Conservation (phyloP, 1,140 invertebrate species). For the Nephila pilipes region DNA sequence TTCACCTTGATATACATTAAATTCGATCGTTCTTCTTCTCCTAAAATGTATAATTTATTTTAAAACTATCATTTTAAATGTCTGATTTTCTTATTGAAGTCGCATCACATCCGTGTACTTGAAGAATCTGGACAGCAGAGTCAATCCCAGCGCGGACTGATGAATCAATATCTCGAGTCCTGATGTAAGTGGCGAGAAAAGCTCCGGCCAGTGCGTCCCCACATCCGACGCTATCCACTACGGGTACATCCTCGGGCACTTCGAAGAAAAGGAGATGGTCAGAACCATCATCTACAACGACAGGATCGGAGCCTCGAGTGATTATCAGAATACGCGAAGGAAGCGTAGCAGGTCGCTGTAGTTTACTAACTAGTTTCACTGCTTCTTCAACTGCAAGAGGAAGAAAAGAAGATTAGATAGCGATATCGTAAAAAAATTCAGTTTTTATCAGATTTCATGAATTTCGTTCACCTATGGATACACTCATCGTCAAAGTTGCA, state of each 20-base stretch:
- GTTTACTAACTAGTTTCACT: not conserved
- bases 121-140: not conserved
- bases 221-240: slow-evolving; percentile 55
- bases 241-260: not conserved
- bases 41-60: too few species aligned
- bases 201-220: slow-evolving; percentile 64
- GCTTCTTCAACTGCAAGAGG: slow-evolving; percentile 45
- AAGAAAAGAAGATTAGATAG: not conserved
- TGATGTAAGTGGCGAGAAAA: slow-evolving; percentile 20
- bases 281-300: not conserved
- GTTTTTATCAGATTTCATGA: too few species aligned
- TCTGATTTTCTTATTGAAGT: too few species aligned
- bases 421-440: too few species aligned
- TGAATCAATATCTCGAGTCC: not conserved
- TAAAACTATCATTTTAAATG: too few species aligned
- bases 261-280: not conserved
- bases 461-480: too few species aligned
- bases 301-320: slow-evolving; percentile 17
- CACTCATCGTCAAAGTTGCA: too few species aligned
- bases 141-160: not conserved
- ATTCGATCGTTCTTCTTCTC: too few species aligned
- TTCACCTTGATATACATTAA: too few species aligned
- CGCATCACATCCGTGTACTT: slow-evolving; percentile 30
- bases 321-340: not conserved
- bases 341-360: not conserved